Conservation (phyloP, 2,113 vertebrate species). For the Accipiter cooperii region DNA sequence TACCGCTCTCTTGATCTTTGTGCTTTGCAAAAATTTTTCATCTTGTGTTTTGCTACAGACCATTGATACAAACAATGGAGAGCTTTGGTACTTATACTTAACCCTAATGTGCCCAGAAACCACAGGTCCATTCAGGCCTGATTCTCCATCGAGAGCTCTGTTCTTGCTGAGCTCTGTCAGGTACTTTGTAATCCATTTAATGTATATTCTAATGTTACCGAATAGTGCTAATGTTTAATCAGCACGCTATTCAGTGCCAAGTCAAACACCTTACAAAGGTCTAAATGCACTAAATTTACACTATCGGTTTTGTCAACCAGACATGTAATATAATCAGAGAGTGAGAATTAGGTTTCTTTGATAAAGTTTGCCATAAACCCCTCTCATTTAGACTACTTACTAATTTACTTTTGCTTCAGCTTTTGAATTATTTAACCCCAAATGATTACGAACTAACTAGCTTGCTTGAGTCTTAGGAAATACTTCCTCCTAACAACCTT, state of each 20-base stretch:
- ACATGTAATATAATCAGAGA: slow-evolving; percentile 26
- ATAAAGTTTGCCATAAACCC: slow-evolving; percentile 30
- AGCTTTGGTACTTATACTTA: neutral
- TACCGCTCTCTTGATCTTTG: neutral
- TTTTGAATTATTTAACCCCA: slow-evolving; percentile 39
- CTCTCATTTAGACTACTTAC: neutral
- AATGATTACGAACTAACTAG: neutral
- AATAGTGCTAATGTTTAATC: slow-evolving; percentile 52
- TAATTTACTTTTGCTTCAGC: slow-evolving; percentile 25
- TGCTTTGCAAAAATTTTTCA: neutral
- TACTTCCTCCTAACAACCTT: neutral
- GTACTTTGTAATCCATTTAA: neutral
- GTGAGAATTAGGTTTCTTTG: slow-evolving; percentile 36
- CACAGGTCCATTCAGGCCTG: neutral
- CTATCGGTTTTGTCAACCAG: neutral
- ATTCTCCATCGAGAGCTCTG: neutral
- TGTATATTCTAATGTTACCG: neutral
- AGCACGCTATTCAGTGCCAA: slow-evolving; percentile 21
- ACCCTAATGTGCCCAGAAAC: neutral
- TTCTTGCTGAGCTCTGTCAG: neutral
- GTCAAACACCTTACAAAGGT: slow-evolving; percentile 18
- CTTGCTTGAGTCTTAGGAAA: neutral
- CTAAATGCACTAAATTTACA: slow-evolving; percentile 10
- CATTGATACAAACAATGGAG: neutral
- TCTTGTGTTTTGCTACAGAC: neutral